Percentiles rank a stretch among this genome's conserved stretches.
Conservation (phyloP, 2,113 vertebrate species). For the Alexandromys fortis region DNA sequence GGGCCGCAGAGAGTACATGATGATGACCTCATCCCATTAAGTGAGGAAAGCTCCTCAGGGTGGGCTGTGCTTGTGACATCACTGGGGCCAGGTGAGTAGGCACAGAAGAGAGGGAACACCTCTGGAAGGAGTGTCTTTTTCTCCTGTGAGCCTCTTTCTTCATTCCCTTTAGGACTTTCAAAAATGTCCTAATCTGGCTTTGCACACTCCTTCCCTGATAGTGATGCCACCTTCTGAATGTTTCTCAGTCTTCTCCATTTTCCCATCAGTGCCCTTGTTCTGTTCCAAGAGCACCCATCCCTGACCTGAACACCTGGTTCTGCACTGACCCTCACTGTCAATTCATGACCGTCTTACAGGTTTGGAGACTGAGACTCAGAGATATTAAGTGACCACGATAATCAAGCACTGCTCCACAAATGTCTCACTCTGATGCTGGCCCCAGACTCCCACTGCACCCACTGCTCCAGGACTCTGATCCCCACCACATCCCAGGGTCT, state of each 20-base stretch:
- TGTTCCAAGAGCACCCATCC: neutral
- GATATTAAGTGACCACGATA: neutral
- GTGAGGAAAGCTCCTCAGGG: neutral
- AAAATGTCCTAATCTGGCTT: neutral
- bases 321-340: neutral
- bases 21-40: neutral
- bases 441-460: accelerated
- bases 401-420: neutral
- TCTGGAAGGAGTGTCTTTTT: neutral
- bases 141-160: neutral
- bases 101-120: neutral
- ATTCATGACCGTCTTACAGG: neutral
- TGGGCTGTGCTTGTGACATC: neutral
- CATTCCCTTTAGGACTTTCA: neutral
- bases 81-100: neutral
- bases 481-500: neutral
- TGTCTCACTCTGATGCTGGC: neutral
- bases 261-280: neutral
- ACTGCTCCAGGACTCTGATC: neutral
- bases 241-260: neutral
- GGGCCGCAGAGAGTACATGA: neutral
- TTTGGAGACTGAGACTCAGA: neutral
- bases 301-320: neutral
- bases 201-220: neutral
- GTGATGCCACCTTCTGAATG: neutral